Evolutionary conservation across 1,140 invertebrate genomes (phyloP).

Genomic region (Bacillus rossius): DNA sequence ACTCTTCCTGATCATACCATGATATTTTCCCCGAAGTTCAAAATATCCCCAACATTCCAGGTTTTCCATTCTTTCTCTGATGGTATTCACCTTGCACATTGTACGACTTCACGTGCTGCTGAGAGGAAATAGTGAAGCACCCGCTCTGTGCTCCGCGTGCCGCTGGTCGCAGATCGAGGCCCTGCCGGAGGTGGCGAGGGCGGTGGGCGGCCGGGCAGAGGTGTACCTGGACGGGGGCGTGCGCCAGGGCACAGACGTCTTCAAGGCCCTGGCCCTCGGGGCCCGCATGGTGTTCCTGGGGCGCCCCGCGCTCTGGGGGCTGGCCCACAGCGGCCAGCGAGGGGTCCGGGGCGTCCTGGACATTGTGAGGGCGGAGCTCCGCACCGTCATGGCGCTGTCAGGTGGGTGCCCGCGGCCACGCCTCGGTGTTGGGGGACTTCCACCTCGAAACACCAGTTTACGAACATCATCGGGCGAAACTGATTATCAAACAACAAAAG

Average conservation of each 20-base stretch:
- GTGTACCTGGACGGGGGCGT: slow-evolving; percentile 89
- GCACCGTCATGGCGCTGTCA: slow-evolving; percentile 67
- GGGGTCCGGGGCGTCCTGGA: slow-evolving; percentile 70
- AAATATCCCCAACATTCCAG: too few relatives aligned
- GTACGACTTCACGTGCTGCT: too few relatives aligned
- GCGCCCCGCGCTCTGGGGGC: slow-evolving; percentile 82
- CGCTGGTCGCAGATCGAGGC: slow-evolving; percentile 85
- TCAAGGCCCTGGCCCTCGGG: slow-evolving; percentile 88
- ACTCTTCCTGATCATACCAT: too few relatives aligned
- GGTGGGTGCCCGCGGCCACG: too few relatives aligned
- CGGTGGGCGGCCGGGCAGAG: slow-evolving; percentile 65
- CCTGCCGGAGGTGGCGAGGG: slow-evolving; percentile 72
- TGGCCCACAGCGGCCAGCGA: slow-evolving; percentile 68
- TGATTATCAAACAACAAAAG: not conserved
- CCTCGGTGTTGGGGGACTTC: not conserved
- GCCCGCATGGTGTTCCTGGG: slow-evolving; percentile 90
- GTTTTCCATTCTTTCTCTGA: too few relatives aligned
- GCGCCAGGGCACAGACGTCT: slow-evolving; percentile 77
- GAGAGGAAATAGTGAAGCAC: too few relatives aligned
- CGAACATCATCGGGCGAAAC: not conserved
- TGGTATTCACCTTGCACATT: too few relatives aligned
- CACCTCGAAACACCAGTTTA: not conserved
- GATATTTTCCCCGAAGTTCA: too few relatives aligned
- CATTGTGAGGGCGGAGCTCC: slow-evolving; percentile 72
- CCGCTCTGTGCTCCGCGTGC: too few relatives aligned